Evolutionary conservation across 2,888 invertebrate species (phyloP), one percentile per base, ranked within the genome.

Genomic region (Drosophila infuscata): DNA sequence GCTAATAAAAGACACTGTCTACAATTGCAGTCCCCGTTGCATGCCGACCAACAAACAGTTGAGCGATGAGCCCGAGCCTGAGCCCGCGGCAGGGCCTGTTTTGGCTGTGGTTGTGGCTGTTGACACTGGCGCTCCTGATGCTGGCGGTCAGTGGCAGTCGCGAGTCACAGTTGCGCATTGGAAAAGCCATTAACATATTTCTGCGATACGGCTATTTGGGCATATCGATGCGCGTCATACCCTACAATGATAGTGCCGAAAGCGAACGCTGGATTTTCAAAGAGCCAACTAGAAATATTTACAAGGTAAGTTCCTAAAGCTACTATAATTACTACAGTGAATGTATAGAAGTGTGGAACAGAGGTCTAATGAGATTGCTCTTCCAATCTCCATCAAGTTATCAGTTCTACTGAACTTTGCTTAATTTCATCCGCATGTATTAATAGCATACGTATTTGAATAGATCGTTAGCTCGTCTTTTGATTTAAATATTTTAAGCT

Each of bases 161-260:
- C 53, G 93, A 93, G 74, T 93, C 93, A n/a, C 93, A 93, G 78
- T 78, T 93, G 61, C 91, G 96, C 82, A 95, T 97, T 77, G 98
- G 97, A 82, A 96, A 96, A 91, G 96, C 97, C 75, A 96, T 97
- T 90, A 97, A 97, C 93, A 95, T 97, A 89, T 97, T 97, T 82
- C 94, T 95, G 92, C 95, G 95, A 76, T 96, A 96, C 94, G 97
- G 96, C 78, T 97, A 96, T 94, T 94, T 97, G 91, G 96, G 96
- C 92, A 96, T 97, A 92, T 96, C 96, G 92, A 96, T 97, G 96
- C 95, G 96, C 59, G 97, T 97, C 68, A 96, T 97, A 41, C 96
- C 97, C 0, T 94, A 96, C 46, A 97, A 97, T 92, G 97, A 97
- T 92, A 95, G 95, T 33, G 96, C 96, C 92, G 97, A 97, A 92